phyloP scores from a whole-genome alignment of 2,797 vertebrate genomes.

The Hozukius guyotensis region DNA sequence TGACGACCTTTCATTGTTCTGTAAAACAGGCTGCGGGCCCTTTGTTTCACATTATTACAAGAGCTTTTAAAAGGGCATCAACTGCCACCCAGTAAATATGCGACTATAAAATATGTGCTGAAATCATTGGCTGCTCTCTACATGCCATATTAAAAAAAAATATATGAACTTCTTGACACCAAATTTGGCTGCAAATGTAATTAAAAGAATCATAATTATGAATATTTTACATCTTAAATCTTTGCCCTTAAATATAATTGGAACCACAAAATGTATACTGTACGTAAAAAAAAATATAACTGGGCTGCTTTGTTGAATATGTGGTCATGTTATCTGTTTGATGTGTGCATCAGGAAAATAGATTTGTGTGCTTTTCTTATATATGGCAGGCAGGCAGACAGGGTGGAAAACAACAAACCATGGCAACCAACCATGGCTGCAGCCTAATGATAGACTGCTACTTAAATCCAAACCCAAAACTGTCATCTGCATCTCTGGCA shows the following conservation, averaged over 20 bases:
- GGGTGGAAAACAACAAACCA: constrained; percentile 75
- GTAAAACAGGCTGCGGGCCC: constrained; percentile 51
- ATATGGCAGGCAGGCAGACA: constrained; percentile 66
- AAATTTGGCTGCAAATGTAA: constrained; percentile 34
- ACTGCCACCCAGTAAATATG: constrained; percentile 49
- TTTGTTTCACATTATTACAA: constrained; percentile 68
- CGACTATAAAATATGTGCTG: constrained; percentile 27
- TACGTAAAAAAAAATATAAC: constrained; percentile 54
- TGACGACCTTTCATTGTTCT: constrained; percentile 62
- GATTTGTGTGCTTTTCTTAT: constrained; percentile 69
- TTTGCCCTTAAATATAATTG: constrained; percentile 43
- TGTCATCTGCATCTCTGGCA: constrained; percentile 62
- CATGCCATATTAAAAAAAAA: constrained; percentile 12
- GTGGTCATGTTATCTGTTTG: constrained; percentile 74
- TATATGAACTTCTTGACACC: background rate
- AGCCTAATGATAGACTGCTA: constrained; percentile 75
- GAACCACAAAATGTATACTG: constrained; percentile 31
- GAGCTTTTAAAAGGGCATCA: constrained; percentile 50
- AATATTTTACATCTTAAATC: constrained; percentile 38
- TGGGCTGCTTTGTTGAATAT: constrained; percentile 63
- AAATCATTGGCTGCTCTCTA: constrained; percentile 29
- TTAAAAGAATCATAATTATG: constrained; percentile 37
- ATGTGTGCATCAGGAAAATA: constrained; percentile 73
- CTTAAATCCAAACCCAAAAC: constrained; percentile 66
- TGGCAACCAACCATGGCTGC: constrained; percentile 69